Evolutionary conservation across 1,140 invertebrate species (phyloP).

Genomic region (Leptinotarsa undecemlineata): DNA sequence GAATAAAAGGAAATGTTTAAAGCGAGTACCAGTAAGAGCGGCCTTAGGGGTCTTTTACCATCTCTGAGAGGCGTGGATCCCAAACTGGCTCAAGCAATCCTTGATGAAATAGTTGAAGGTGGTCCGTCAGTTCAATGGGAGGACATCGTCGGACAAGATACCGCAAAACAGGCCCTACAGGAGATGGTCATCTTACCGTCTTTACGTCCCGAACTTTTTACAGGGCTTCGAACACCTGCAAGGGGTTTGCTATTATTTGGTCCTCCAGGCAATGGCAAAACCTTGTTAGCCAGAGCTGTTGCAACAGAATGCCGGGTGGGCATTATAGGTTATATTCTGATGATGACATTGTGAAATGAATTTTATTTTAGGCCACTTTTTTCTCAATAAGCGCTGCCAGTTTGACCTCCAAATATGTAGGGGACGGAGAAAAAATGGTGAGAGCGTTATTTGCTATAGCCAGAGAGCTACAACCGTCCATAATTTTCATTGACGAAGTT

Average conservation of each 20-base stretch:
- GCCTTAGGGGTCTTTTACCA: constrained; percentile 47
- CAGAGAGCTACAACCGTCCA: constrained; percentile 88
- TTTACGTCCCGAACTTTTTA: constrained; percentile 93
- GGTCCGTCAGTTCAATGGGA: constrained; percentile 86
- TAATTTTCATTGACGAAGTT: constrained; percentile 96
- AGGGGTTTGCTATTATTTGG: constrained; percentile 94
- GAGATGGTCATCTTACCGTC: constrained; percentile 97
- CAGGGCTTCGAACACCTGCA: constrained; percentile 84
- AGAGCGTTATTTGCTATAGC: constrained; percentile 93
- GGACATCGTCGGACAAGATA: constrained; percentile 88
- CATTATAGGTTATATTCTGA: not conserved
- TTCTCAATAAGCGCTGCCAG: constrained; percentile 97
- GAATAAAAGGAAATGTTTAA: not conserved
- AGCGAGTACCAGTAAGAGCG: constrained; percentile 30
- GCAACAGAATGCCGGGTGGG: constrained; percentile 80
- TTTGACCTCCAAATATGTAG: constrained; percentile 97
- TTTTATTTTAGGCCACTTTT: constrained; percentile 75
- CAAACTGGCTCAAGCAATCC: constrained; percentile 82
- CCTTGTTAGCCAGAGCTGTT: constrained; percentile 86
- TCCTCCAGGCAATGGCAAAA: constrained; percentile 90
- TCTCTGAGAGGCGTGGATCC: constrained; percentile 79
- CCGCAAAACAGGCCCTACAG: constrained; percentile 92
- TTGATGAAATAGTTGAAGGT: constrained; percentile 74
- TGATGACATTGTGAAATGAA: not conserved
- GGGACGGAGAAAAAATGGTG: constrained; percentile 97